These are phyloP conservation scores for Erynnis tages DNA, from an alignment of 2,888 invertebrate genomes.

Conservation along the genomic window DNA sequence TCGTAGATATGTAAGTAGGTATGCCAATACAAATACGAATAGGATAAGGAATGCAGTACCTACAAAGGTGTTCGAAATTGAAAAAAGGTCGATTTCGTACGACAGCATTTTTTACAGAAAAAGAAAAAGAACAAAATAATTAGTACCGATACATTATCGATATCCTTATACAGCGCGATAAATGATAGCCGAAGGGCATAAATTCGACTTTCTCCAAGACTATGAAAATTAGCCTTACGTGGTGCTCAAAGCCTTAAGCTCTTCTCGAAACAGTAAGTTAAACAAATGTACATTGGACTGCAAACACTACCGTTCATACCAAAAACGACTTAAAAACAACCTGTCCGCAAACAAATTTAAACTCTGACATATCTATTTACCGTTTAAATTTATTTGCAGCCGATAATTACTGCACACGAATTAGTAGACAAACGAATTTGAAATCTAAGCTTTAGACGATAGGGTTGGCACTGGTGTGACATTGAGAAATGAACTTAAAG, in stretches of 20 bases:
- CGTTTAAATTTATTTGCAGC: neutral
- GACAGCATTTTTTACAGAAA: neutral
- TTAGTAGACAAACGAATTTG: neutral
- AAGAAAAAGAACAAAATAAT: neutral
- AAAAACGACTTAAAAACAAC: conserved; percentile 3
- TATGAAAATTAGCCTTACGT: conserved; percentile 27
- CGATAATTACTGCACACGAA: conserved; percentile 15
- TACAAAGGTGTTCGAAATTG: too few species aligned
- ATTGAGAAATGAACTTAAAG: conserved; percentile 31
- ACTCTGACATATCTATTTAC: neutral
- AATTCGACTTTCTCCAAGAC: conserved; percentile 27
- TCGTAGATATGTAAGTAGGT: too few species aligned
- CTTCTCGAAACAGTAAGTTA: conserved; percentile 35
- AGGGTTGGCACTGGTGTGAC: conserved; percentile 25
- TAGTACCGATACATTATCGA: conserved; percentile 8
- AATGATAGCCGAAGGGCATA: conserved; percentile 22
- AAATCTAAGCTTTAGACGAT: neutral
- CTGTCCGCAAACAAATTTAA: neutral
- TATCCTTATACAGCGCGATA: conserved; percentile 17
- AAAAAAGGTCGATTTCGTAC: too few species aligned
- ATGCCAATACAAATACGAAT: too few species aligned
- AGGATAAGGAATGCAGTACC: too few species aligned
- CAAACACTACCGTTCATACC: conserved; percentile 3
- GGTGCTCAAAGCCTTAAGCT: conserved; percentile 23
- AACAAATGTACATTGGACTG: conserved; percentile 35